Evolutionary conservation across 2,113 vertebrate genomes (phyloP), one percentile per base, ranked within the genome.

Genomic region (Speoplatyrhinus poulsoni): DNA sequence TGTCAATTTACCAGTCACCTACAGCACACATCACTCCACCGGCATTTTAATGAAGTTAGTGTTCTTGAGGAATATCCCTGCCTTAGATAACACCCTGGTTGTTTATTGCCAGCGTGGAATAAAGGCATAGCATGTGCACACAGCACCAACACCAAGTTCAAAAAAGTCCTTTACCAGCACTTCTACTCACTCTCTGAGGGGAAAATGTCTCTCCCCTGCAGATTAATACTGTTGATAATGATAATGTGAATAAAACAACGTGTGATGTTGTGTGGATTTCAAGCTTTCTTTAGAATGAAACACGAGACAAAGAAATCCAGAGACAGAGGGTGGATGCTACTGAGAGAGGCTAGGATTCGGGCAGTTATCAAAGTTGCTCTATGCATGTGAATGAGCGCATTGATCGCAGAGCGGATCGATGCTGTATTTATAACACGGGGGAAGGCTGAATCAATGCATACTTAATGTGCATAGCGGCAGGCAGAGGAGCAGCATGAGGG

Each of bases 361-460:
- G 92, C 93, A 94, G 94, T 94, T 93, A 92, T 91, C 72, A 94
- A 93, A 93, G 92, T 68, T 80, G 83, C 85, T 91, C 81, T 88
- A 85, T 72, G 96, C 93, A 98, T 97, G 92, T 92, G 91, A 97
- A 98, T 96, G 94, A 97, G 94, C 86, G 69, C 85, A 91, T 94
- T 86, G 85, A 92, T 94, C 90, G 67, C 1, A 5, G 60, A 54
- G 60, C 60, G 7, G 89, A 95, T 97, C 94, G 86, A 97, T 96
- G 67, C 87, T 77, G 93, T 93, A 92, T 95, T 91, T 92, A 91
- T 87, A 91, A 89, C 92, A 75, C 86, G 72, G 85, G 80, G 88
- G 90, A 88, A 87, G 81, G 93, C 88, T 89, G 78, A 93, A 91
- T 90, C 75, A 88, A 93, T 87, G 92, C 93, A 91, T 92, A 84